phyloP scores from a whole-genome alignment of 1,140 invertebrate genomes.

The Pogonognathellus flavescens region DNA sequence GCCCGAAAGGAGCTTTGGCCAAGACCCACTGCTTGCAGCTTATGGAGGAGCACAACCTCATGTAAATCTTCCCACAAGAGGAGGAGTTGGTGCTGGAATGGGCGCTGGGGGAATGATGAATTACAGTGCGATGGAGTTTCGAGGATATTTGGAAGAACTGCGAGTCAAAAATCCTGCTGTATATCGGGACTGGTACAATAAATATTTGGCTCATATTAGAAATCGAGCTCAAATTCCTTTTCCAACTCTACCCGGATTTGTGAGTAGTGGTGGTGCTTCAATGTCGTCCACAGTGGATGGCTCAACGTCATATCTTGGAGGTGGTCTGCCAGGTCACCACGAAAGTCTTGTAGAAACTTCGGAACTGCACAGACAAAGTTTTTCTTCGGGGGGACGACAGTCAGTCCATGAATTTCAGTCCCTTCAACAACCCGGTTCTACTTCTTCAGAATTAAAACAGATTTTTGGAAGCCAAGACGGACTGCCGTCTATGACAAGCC shows the following conservation, averaged over 20 bases:
- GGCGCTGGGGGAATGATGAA: background rate
- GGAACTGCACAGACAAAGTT: background rate
- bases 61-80: constrained; percentile 30
- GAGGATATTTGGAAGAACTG: constrained; percentile 83
- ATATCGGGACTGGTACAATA: constrained; percentile 83
- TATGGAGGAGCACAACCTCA: background rate
- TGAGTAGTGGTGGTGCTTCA: constrained; percentile 53
- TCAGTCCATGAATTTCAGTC: background rate
- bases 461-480: background rate
- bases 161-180: constrained; percentile 81
- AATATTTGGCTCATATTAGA: constrained; percentile 73
- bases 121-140: constrained; percentile 69
- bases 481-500: background rate
- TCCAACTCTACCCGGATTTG: constrained; percentile 67
- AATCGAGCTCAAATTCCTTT: constrained; percentile 60
- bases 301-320: background rate
- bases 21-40: too few relatives aligned
- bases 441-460: background rate
- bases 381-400: background rate
- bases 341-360: background rate
- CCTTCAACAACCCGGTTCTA: background rate
- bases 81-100: background rate
- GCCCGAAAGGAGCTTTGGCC: too few relatives aligned
- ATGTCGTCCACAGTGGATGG: background rate
- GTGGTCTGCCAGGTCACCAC: background rate